phyloP scores from a whole-genome alignment of 2,797 vertebrate species.

The Fistularia commersonii region DNA sequence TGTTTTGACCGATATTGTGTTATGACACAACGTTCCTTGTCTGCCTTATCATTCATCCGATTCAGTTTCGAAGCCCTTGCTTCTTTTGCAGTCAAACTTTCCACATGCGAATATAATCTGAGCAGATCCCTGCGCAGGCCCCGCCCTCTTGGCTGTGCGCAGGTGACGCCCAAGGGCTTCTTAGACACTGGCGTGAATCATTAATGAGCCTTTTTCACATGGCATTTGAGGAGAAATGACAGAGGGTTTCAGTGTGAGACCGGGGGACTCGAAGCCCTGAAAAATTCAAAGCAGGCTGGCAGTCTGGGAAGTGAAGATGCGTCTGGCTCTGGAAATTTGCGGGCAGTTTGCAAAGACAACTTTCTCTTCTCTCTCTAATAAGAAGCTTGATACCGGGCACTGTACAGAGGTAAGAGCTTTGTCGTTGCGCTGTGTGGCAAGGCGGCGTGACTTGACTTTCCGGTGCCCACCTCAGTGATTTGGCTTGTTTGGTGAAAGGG shows the following conservation, averaged over 20 bases:
- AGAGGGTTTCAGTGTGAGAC: slow-evolving; percentile 33
- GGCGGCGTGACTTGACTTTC: background rate
- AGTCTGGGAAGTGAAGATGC: slow-evolving; percentile 55
- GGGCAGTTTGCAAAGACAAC: slow-evolving; percentile 50
- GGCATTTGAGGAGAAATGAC: slow-evolving; percentile 59
- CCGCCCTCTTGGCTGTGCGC: slow-evolving; percentile 34
- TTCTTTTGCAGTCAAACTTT: background rate
- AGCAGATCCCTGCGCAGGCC: slow-evolving; percentile 11
- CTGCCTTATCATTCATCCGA: too few species aligned
- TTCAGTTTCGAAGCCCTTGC: too few species aligned
- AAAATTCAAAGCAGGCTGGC: slow-evolving; percentile 48
- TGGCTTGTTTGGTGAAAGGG: slow-evolving; percentile 9
- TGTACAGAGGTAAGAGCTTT: slow-evolving; percentile 46
- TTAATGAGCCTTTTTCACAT: slow-evolving; percentile 69
- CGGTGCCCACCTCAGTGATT: slow-evolving; percentile 8
- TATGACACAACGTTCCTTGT: too few species aligned
- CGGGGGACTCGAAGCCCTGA: slow-evolving; percentile 28
- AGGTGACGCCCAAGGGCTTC: slow-evolving; percentile 46
- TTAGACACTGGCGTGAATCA: slow-evolving; percentile 65
- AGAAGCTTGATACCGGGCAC: slow-evolving; percentile 27
- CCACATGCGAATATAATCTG: slow-evolving; percentile 1
- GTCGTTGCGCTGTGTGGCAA: background rate
- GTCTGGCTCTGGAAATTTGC: slow-evolving; percentile 57
- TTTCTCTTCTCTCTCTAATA: slow-evolving; percentile 40
- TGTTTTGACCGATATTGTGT: background rate